Percentiles rank a stretch among this genome's conserved stretches.
Evolutionary conservation across 1,140 invertebrate genomes (phyloP).

Genomic region (Whitmania pigra): DNA sequence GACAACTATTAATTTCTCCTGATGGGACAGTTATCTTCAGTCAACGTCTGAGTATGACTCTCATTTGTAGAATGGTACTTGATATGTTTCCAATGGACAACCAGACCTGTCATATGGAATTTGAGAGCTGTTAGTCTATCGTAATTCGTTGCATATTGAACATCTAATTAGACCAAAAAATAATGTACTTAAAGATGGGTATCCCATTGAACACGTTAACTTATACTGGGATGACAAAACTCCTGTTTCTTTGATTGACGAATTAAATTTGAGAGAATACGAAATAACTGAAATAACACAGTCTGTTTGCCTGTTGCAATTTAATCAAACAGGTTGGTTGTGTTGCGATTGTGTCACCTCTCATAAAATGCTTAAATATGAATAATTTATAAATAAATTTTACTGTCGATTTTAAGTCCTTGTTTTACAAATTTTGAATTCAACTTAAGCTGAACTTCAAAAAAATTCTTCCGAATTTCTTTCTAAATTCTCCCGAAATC

Average conservation of each 20-base stretch:
- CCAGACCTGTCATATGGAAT: slow-evolving; percentile 72
- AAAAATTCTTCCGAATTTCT: too few species aligned
- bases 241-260: not conserved
- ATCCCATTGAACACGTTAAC: slow-evolving; percentile 15
- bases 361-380: too few species aligned
- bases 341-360: too few species aligned
- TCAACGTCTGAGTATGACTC: not conserved
- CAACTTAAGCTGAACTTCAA: too few species aligned
- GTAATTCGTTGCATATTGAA: too few species aligned
- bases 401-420: too few species aligned
- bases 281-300: not conserved
- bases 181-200: slow-evolving; percentile 10
- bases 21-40: slow-evolving; percentile 53
- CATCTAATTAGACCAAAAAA: too few species aligned
- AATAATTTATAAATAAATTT: too few species aligned
- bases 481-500: too few species aligned
- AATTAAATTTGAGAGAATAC: not conserved
- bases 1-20: slow-evolving; percentile 52
- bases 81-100: slow-evolving; percentile 90
- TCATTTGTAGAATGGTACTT: slow-evolving; percentile 79
- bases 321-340: too few species aligned
- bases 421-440: too few species aligned
- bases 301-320: too few species aligned
- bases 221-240: slow-evolving; percentile 8
- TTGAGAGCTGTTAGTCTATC: slow-evolving; percentile 59